Evolutionary conservation across 2,113 vertebrate species (phyloP), one percentile per base, ranked within the genome.

Genomic region (Abramis brama): DNA sequence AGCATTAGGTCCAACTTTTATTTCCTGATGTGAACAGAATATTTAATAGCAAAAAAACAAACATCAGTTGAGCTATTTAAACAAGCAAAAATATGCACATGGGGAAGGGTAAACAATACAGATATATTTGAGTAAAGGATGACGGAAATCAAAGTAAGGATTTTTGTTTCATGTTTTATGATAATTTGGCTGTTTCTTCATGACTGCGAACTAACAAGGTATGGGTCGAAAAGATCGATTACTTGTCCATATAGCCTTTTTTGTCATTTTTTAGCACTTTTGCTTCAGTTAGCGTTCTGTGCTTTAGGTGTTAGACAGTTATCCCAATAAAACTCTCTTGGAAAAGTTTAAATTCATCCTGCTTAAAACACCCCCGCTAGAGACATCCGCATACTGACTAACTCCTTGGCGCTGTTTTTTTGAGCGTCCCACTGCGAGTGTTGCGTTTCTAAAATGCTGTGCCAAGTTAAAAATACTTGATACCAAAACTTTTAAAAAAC

Each of bases 381-480:
- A 19, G 13, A 15, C 64, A 5, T 68, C 33, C 5, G 3, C 64
- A 33, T 68, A 15, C 64, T 68, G 64, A 68, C 64, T 68, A 30
- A 68, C 64, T 68, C 17, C 71, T 47, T 45, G 39, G 71, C 17
- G 17, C 10, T n/a, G 2, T 43, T 43, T 73, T 71, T 25, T 8
- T 15, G 12, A 47, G 43, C 12, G 1, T 47, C 43, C n/a, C 71
- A 47, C 73, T 47, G 23, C 4, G 36, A 43, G 70, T 43, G 70
- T 73, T 43, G 21, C 2, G 1, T 73, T 75, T 75, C 45, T 47
- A 75, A 75, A 27, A 75, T 47, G 73, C n/a, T 9, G n/a, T 75
- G 73, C 73, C 73, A 75, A 75, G 43, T 50, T 50, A 47, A 75
- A 75, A 75, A 75, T 50, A 50, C 43, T 57, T 23, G 55, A 57